Evolutionary conservation across 2,113 vertebrate genomes (phyloP).

Genomic region (Nesoenas mayeri): DNA sequence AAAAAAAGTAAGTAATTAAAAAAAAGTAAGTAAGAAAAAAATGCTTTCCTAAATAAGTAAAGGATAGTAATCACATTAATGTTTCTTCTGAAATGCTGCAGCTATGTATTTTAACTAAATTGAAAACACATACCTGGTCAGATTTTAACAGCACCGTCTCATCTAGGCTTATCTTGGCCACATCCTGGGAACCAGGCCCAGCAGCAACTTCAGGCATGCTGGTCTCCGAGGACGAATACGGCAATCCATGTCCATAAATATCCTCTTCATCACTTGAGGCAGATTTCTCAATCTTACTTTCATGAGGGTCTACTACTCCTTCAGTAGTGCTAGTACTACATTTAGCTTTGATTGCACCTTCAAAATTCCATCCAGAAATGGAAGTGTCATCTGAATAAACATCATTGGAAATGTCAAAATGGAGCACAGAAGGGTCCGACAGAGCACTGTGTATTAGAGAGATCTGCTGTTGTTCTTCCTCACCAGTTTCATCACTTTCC

Average conservation of each 20-base stretch:
- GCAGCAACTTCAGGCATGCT: conserved; percentile 70
- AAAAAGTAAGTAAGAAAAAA: not conserved
- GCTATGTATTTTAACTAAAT: not conserved
- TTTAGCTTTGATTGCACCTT: not conserved
- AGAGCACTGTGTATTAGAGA: not conserved
- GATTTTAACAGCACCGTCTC: conserved; percentile 74
- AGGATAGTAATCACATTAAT: not conserved
- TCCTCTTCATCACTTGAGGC: conserved; percentile 94
- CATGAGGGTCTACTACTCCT: not conserved
- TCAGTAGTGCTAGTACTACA: not conserved
- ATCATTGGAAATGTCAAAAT: not conserved
- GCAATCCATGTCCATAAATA: conserved; percentile 85
- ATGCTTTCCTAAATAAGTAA: not conserved
- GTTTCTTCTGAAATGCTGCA: not conserved
- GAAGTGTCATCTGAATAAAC: not conserved
- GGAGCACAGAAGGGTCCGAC: not conserved
- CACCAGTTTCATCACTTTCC: not conserved
- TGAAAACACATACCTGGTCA: conserved; percentile 80
- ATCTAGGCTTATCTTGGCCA: conserved; percentile 60
- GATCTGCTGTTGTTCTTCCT: not conserved
- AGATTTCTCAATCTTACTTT: conserved; percentile 39
- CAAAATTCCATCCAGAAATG: not conserved
- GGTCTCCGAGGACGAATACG: conserved; percentile 71
- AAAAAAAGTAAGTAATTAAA: too few species aligned
- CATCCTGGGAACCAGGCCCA: conserved; percentile 63